Base-by-base conservation (phyloP, 2,113 vertebrate species). In the Hoplias malabaricus region DNA sequence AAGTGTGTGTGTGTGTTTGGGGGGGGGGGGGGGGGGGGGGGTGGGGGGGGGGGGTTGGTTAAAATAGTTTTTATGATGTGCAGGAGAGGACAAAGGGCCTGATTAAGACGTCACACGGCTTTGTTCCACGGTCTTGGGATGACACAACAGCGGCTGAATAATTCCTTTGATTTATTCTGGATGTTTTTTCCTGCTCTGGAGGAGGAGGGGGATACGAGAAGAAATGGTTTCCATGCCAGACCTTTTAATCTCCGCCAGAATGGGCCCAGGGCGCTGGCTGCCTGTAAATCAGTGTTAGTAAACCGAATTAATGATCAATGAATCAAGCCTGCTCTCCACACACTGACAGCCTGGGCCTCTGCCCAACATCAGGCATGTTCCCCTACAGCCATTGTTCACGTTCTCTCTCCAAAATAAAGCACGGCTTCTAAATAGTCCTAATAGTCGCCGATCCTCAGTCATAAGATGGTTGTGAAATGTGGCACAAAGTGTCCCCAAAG, bases 261-360 rank as follows among this genome's bases (percentile, higher is more conserved):
- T 50, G 19, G 56, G 48, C 75, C 80, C 65, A 66, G 69, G 68
- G 76, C 42, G 46, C 75, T 70, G 59, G 36, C 33, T 82, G 69
- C 72, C 33, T 81, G 77, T 83, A 81, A 87, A 83, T 67, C 63
- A 42, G 57, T 75, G 78, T 84, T 79, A 82, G 80, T 80, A 83
- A 80, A 77, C 82, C 48, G 67, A 85, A 82, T 80, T 80, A 85
- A 78, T 82, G 75, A 86, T 83, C 71, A 85, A 63, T 73, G 69
- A 83, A 85, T 80, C 73, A 82, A 68, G 68, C 23, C 61, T 75
- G 40, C 19, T 63, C 43, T 59, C 71, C 42, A 38, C 27, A 69
- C 46, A 40, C 29, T 71, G 77, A 80, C 78, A 84, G 42, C 27
- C 67, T 85, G 79, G 82, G 40, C 43, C 48, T 73, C 67, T 73